phyloP scores from a whole-genome alignment of 2,888 invertebrate genomes.

The Frankliniella fusca region DNA sequence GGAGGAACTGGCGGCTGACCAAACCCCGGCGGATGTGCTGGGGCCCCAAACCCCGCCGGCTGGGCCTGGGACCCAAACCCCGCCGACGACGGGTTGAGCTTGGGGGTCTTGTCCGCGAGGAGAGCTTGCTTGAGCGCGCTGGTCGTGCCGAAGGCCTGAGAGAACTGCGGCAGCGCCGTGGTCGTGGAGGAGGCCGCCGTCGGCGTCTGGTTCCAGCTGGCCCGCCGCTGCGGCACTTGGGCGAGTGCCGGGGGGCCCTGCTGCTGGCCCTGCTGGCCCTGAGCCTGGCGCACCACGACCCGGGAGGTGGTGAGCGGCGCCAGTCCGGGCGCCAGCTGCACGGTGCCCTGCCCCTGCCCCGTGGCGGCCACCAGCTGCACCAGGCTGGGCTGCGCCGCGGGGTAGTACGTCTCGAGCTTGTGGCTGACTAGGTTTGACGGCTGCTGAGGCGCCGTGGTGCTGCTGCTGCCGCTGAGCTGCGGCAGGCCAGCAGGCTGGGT shows the following conservation, averaged over 20 bases:
- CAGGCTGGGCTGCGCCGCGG: not conserved
- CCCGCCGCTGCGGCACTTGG: not conserved
- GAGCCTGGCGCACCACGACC: not conserved
- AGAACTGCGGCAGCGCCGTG: slow-evolving; percentile 14
- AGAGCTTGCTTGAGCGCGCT: slow-evolving; percentile 11
- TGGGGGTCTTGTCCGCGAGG: not conserved
- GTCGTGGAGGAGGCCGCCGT: not conserved
- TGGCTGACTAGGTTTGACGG: not conserved
- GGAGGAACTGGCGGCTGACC: not conserved
- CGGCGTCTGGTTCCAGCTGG: not conserved
- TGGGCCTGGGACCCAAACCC: slow-evolving; percentile 21
- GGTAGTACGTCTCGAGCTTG: not conserved
- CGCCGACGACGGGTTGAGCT: not conserved
- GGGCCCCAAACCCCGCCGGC: slow-evolving; percentile 24
- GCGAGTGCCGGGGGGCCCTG: not conserved
- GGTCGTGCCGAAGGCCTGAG: not conserved
- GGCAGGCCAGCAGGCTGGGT: not conserved
- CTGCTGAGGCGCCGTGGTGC: not conserved
- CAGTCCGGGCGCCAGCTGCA: not conserved
- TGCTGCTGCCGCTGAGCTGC: not conserved
- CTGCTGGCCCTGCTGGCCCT: not conserved
- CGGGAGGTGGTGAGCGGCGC: not conserved
- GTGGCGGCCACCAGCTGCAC: not conserved
- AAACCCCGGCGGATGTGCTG: slow-evolving; percentile 17
- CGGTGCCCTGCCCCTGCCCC: not conserved